phyloP scores from a whole-genome alignment of 2,797 vertebrate genomes.

The Clarias pachynema region DNA sequence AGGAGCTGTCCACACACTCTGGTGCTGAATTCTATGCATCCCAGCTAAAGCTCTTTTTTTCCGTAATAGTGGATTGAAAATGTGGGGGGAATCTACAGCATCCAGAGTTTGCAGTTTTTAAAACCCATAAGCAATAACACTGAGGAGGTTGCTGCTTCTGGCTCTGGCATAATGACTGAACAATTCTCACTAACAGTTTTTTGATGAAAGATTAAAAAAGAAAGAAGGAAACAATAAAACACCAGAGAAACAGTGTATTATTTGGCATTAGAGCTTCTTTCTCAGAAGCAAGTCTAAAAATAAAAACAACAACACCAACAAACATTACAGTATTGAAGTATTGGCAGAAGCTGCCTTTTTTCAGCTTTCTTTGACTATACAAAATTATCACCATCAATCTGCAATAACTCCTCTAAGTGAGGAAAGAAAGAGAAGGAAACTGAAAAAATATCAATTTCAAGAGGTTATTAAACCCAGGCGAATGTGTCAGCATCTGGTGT shows the following conservation, averaged over 20 bases:
- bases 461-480: not conserved
- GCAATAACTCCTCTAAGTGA: not conserved
- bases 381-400: slow-evolving; percentile 10
- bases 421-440: not conserved
- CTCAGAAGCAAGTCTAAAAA: not conserved
- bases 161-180: not conserved
- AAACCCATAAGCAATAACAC: not conserved
- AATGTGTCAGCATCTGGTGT: not conserved
- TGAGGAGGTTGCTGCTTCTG: not conserved
- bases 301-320: not conserved
- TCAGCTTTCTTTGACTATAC: not conserved
- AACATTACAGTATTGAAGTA: not conserved
- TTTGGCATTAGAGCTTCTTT: too few species aligned
- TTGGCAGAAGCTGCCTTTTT: not conserved
- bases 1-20: slow-evolving; percentile 56
- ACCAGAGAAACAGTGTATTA: not conserved
- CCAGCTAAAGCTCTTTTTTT: not conserved
- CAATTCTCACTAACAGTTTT: not conserved
- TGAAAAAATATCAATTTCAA: not conserved
- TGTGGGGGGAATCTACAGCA: not conserved
- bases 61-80: not conserved
- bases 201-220: not conserved
- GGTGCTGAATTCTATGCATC: slow-evolving; percentile 57
- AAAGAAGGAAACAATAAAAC: not conserved
- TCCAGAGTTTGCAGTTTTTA: not conserved